Percentiles rank a stretch among this genome's conserved stretches.
Evolutionary conservation across 2,888 invertebrate species (phyloP).

Genomic region (Harpalus rufipes): DNA sequence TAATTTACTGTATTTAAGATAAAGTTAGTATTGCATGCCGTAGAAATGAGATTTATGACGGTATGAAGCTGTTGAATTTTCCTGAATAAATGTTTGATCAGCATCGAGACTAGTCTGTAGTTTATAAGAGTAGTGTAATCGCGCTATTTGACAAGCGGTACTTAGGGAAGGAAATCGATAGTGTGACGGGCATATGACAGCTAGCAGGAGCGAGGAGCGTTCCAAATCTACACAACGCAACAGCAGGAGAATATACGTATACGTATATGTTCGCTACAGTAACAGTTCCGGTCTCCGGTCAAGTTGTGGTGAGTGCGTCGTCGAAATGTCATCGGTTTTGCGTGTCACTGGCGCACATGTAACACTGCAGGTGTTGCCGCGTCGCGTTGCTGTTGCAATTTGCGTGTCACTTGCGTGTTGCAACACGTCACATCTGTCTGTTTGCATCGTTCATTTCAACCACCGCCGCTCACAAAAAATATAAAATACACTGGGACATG

Average conservation of each 20-base stretch:
- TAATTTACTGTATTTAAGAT: too few relatives aligned
- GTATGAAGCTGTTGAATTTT: background rate
- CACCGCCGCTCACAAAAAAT: background rate
- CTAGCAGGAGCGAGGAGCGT: slow-evolving; percentile 5
- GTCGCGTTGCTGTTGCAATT: slow-evolving; percentile 5
- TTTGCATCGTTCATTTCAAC: background rate
- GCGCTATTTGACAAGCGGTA: slow-evolving; percentile 59
- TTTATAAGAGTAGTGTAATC: slow-evolving; percentile 53
- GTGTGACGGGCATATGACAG: slow-evolving; percentile 39
- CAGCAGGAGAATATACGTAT: background rate
- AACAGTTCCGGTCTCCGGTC: slow-evolving; percentile 47
- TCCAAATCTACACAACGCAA: background rate
- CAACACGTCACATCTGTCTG: background rate
- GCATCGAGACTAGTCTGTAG: slow-evolving; percentile 15
- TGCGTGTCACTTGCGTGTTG: slow-evolving; percentile 11
- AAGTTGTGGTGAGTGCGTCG: slow-evolving; percentile 53
- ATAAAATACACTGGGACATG: too few relatives aligned
- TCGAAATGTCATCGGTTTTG: slow-evolving; percentile 58
- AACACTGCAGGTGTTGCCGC: slow-evolving; percentile 44
- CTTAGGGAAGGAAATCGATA: slow-evolving; percentile 62
- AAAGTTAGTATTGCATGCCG: too few relatives aligned
- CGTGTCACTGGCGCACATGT: slow-evolving; percentile 35
- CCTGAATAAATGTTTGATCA: background rate
- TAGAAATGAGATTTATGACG: background rate
- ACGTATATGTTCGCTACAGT: slow-evolving; percentile 10